These are phyloP conservation scores for Zaprionus inermis DNA, from an alignment of 1,140 invertebrate genomes.

Conservation along the genomic window DNA sequence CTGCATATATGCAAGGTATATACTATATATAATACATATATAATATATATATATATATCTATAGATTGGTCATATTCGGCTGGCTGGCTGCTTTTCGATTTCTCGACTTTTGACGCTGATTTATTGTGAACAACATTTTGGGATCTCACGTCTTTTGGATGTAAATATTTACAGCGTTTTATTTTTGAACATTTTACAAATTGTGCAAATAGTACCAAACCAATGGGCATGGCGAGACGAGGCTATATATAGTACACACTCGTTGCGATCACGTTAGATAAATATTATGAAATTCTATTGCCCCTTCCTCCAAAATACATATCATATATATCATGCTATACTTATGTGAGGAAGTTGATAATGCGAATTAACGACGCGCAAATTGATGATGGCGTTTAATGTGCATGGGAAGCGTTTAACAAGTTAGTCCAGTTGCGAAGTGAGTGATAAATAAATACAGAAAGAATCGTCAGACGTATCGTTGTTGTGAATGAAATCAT, in stretches of 20 bases:
- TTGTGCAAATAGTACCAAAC: slow-evolving; percentile 25
- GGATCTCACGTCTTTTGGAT: slow-evolving; percentile 49
- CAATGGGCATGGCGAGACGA: slow-evolving; percentile 11
- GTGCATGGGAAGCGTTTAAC: slow-evolving; percentile 48
- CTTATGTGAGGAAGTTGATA: slow-evolving; percentile 38
- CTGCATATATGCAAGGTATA: slow-evolving; percentile 1
- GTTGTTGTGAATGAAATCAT: slow-evolving; percentile 63
- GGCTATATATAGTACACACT: slow-evolving; percentile 12
- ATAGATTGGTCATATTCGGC: neutral
- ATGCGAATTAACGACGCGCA: slow-evolving; percentile 37
- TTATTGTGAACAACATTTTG: slow-evolving; percentile 36
- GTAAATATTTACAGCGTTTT: slow-evolving; percentile 78
- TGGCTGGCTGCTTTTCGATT: slow-evolving; percentile 6
- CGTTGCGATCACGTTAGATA: slow-evolving; percentile 63
- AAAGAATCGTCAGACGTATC: neutral
- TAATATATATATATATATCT: slow-evolving; percentile 2
- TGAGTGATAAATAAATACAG: slow-evolving; percentile 6
- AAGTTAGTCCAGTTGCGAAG: slow-evolving; percentile 43
- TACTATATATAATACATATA: slow-evolving; percentile 3
- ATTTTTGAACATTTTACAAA: slow-evolving; percentile 72
- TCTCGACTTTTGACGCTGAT: slow-evolving; percentile 34
- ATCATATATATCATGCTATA: neutral
- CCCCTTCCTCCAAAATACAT: neutral
- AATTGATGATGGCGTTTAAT: slow-evolving; percentile 53
- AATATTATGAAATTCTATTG: slow-evolving; percentile 64